Percentiles rank a stretch among this genome's conserved stretches.
Evolutionary conservation across 2,113 vertebrate genomes (phyloP).

Genomic region (Fukomys damarensis): DNA sequence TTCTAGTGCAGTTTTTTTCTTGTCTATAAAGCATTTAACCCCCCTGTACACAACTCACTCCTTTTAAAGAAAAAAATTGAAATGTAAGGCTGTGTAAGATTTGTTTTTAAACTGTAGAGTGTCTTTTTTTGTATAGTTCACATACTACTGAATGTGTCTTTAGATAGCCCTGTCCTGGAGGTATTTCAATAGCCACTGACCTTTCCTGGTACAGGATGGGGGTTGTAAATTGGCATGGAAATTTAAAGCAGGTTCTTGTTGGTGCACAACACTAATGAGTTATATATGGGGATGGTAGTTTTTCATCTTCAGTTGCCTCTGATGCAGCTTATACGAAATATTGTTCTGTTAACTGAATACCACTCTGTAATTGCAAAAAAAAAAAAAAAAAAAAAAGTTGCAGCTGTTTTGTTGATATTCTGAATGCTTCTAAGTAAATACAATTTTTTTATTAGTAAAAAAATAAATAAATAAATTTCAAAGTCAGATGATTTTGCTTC

Average conservation of each 20-base stretch:
- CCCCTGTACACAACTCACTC: conserved; percentile 93
- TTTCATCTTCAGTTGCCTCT: conserved; percentile 93
- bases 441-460: too few relatives aligned
- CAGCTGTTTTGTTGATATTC: too few relatives aligned
- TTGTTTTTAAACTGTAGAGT: conserved; percentile 96
- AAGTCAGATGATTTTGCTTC: neutral
- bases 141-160: conserved; percentile 95
- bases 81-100: conserved; percentile 94
- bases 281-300: conserved; percentile 90
- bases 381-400: too few relatives aligned
- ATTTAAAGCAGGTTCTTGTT: conserved; percentile 91
- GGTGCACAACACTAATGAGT: conserved; percentile 93
- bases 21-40: conserved; percentile 96
- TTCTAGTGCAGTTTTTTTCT: too few relatives aligned
- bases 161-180: conserved; percentile 93
- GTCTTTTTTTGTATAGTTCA: conserved; percentile 98
- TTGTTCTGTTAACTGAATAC: conserved; percentile 97
- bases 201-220: conserved; percentile 93
- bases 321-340: conserved; percentile 91
- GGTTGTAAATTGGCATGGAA: conserved; percentile 90
- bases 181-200: conserved; percentile 93
- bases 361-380: conserved; percentile 97
- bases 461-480: too few relatives aligned
- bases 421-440: too few relatives aligned
- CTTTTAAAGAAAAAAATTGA: conserved; percentile 90